A percentile compares a stretch with the other conserved stretches of the same genome.
Evolutionary conservation across 2,888 invertebrate species (phyloP).

Genomic region (Phortica okadai): DNA sequence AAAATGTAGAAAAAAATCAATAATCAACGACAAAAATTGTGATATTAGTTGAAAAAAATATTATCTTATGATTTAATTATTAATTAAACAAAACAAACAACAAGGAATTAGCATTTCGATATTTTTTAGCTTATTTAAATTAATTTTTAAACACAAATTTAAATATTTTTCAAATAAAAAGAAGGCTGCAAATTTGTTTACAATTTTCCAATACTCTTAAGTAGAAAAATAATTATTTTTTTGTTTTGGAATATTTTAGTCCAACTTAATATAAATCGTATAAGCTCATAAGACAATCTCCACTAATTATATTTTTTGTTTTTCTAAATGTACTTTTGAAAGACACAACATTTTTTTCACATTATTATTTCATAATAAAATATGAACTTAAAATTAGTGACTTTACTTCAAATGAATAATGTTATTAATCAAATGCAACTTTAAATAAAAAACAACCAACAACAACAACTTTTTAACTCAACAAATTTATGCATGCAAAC

Average conservation of each 20-base stretch:
- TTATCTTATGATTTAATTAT: background rate
- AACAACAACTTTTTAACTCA: conserved; percentile 38
- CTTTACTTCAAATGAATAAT: conserved; percentile 27
- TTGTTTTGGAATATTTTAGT: background rate
- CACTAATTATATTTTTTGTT: conserved; percentile 44
- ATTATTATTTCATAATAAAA: background rate
- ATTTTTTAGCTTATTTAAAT: too few relatives aligned
- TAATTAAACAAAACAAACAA: background rate
- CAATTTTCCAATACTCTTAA: background rate
- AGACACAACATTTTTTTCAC: too few relatives aligned
- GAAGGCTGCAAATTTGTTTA: background rate
- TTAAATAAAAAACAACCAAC: conserved; percentile 1
- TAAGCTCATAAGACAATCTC: conserved; percentile 55
- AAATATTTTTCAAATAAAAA: too few relatives aligned
- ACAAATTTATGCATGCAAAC: conserved; percentile 19
- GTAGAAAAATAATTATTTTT: background rate
- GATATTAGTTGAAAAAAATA: conserved; percentile 64
- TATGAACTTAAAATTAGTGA: conserved; percentile 30
- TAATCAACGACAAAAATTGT: conserved; percentile 68
- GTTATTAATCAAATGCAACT: background rate
- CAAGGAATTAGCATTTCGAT: too few relatives aligned
- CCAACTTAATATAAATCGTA: background rate
- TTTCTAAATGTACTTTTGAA: too few relatives aligned
- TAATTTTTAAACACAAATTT: background rate
- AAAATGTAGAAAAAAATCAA: conserved; percentile 39